These are phyloP conservation scores for Eupithecia exiguata DNA, from an alignment of 2,888 invertebrate genomes.

Conservation along the genomic window DNA sequence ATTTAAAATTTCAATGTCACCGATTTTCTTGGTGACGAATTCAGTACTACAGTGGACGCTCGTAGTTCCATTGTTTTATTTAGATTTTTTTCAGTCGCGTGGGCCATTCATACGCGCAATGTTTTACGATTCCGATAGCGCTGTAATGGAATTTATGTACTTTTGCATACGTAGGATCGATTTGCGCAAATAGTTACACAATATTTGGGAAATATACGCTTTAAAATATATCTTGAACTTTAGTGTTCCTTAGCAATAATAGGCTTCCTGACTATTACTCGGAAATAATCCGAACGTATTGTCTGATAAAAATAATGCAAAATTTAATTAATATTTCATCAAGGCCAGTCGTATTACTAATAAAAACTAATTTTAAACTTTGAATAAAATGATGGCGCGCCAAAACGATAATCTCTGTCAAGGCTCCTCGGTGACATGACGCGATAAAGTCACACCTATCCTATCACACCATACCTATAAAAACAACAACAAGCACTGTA, in stretches of 20 bases:
- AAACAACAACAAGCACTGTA: no score
- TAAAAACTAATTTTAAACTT: no score
- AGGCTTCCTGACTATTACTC: no score
- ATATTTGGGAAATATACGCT: not conserved
- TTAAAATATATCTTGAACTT: not conserved
- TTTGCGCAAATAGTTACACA: conserved; percentile 19
- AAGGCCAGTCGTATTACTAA: no score
- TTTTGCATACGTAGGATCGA: conserved; percentile 23
- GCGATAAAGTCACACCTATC: no score
- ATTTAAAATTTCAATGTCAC: conserved; percentile 56
- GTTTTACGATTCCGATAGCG: conserved; percentile 58
- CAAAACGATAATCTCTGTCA: no score
- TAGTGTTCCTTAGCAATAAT: not conserved
- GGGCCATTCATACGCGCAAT: conserved; percentile 53
- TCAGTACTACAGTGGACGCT: conserved; percentile 52
- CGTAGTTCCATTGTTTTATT: conserved; percentile 63
- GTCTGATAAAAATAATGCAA: no score
- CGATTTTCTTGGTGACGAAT: conserved; percentile 50
- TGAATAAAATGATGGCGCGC: no score
- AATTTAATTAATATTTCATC: no score
- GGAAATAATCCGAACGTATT: no score
- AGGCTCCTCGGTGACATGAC: no score
- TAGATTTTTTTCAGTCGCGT: conserved; percentile 48
- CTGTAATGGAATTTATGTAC: conserved; percentile 39
- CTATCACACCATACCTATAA: no score